Evolutionary conservation across 1,140 invertebrate species (phyloP).

Genomic region (Xylocopa sonorina): DNA sequence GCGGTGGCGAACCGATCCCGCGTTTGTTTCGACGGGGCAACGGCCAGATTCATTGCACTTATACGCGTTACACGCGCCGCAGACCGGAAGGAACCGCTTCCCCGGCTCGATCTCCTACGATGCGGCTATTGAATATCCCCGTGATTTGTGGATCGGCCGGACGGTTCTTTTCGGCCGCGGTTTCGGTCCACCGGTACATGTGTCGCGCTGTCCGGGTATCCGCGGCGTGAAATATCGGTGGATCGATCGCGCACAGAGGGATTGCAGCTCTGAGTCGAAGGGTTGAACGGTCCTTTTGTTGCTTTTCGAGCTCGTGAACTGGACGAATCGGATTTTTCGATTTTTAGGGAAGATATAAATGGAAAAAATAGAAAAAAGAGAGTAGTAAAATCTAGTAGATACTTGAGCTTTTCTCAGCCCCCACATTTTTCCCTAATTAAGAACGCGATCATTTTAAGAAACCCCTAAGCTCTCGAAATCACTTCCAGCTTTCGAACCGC

Average conservation of each 20-base stretch:
- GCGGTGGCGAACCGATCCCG: conserved; percentile 27
- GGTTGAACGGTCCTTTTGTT: neutral
- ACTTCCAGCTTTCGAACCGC: neutral
- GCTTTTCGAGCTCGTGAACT: no score
- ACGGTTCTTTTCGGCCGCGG: conserved; percentile 9
- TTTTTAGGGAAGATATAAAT: no score
- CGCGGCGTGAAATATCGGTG: neutral
- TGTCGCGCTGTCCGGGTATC: neutral
- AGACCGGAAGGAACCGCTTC: conserved; percentile 51
- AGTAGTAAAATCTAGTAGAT: no score
- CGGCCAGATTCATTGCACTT: conserved; percentile 60
- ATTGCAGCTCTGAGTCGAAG: neutral
- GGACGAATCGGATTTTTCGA: neutral
- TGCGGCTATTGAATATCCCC: conserved; percentile 4
- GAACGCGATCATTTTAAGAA: neutral
- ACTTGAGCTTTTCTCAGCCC: no score
- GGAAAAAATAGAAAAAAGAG: no score
- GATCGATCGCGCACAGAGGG: neutral
- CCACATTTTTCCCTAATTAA: no score
- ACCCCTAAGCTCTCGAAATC: neutral
- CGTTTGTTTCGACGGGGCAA: conserved; percentile 54
- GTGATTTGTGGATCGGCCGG: conserved; percentile 13
- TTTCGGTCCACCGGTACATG: neutral
- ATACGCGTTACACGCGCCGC: conserved; percentile 55
- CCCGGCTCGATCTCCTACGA: neutral